Conservation (phyloP, 2,797 vertebrate genomes). For the Scolopax rusticola region DNA sequence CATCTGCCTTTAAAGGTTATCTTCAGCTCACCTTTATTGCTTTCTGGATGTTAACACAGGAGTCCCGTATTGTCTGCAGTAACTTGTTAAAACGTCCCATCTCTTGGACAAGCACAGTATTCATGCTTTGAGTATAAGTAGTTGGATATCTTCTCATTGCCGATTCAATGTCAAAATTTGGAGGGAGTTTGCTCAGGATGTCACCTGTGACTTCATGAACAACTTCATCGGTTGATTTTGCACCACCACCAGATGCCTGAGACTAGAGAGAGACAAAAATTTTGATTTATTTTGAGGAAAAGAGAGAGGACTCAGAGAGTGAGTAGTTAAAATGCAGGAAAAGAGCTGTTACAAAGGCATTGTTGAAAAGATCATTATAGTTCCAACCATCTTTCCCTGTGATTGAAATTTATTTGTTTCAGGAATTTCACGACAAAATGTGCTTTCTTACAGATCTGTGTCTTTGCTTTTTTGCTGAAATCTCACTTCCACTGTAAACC, state of each 20-base stretch:
- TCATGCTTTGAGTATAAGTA: slow-evolving; percentile 91
- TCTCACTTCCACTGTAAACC: background rate
- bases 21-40: slow-evolving; percentile 86
- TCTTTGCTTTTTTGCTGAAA: background rate
- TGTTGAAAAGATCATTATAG: background rate
- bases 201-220: slow-evolving; percentile 89
- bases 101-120: slow-evolving; percentile 92
- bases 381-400: background rate
- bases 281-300: background rate
- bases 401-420: background rate
- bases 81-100: slow-evolving; percentile 93
- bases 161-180: slow-evolving; percentile 85
- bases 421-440: background rate
- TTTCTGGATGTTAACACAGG: slow-evolving; percentile 89
- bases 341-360: background rate
- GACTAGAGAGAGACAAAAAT: slow-evolving; percentile 74
- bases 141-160: slow-evolving; percentile 88
- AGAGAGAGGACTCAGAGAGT: background rate
- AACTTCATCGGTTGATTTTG: slow-evolving; percentile 87
- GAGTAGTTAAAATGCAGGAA: background rate
- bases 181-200: slow-evolving; percentile 88
- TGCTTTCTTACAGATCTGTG: background rate
- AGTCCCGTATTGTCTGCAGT: slow-evolving; percentile 82
- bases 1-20: background rate
- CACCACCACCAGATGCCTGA: slow-evolving; percentile 81